Conservation (phyloP, 2,113 vertebrate genomes). For the Misgurnus anguillicaudatus region DNA sequence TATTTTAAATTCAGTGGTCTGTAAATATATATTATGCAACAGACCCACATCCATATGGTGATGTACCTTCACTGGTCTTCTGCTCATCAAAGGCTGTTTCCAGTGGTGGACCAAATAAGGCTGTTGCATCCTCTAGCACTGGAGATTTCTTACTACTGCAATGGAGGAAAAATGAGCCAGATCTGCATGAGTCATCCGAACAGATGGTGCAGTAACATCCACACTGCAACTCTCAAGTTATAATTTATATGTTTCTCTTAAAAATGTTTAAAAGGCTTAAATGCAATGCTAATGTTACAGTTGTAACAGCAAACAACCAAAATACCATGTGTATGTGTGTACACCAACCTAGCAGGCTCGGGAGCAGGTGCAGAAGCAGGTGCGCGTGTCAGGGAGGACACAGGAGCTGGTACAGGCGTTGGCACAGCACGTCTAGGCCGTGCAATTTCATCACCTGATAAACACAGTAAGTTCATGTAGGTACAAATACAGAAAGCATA, state of each 20-base stretch:
- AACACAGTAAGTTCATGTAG: background rate
- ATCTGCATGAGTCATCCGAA: slow-evolving; percentile 17
- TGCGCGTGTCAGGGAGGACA: slow-evolving; percentile 63
- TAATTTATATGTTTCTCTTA: background rate
- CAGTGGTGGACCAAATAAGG: slow-evolving; percentile 92
- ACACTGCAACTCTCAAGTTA: background rate
- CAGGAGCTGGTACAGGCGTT: slow-evolving; percentile 57
- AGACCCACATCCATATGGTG: background rate
- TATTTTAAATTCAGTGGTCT: background rate
- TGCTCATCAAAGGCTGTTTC: slow-evolving; percentile 89
- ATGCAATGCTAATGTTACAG: background rate
- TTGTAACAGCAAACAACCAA: background rate
- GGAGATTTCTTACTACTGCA: slow-evolving; percentile 75
- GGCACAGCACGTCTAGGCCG: slow-evolving; percentile 84
- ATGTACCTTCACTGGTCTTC: slow-evolving; percentile 82
- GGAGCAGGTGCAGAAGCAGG: slow-evolving; percentile 56
- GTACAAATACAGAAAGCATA: background rate
- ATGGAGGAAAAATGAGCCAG: slow-evolving; percentile 14
- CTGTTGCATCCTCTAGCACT: slow-evolving; percentile 75
- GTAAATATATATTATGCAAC: background rate
- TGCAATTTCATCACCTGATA: slow-evolving; percentile 89
- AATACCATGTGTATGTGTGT: background rate
- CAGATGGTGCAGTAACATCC: background rate
- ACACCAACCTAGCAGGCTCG: slow-evolving; percentile 73
- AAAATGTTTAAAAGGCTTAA: background rate